These are phyloP conservation scores for Villa cingulata DNA, from an alignment of 2,888 invertebrate genomes.

Conservation along the genomic window DNA sequence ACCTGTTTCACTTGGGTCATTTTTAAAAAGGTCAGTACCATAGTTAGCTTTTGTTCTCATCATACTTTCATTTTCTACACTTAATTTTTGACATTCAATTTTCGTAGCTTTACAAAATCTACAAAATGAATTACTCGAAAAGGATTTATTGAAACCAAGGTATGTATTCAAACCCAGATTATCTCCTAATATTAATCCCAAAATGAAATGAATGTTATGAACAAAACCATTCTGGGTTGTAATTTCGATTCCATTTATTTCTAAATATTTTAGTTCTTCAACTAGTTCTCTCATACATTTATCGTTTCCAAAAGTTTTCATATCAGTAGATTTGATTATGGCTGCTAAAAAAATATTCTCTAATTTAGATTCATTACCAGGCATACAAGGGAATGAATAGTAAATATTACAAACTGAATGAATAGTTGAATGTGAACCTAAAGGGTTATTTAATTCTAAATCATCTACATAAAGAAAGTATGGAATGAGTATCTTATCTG, in stretches of 20 bases:
- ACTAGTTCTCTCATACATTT: conserved; percentile 3
- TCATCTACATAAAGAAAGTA: too few species aligned
- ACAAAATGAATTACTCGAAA: not conserved
- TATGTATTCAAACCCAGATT: not conserved
- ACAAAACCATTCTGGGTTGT: too few species aligned
- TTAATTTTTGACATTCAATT: not conserved
- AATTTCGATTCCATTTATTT: not conserved
- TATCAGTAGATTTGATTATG: not conserved
- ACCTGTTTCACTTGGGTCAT: conserved; percentile 3
- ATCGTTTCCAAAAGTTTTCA: conserved; percentile 4
- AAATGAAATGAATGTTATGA: not conserved
- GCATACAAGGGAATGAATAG: conserved; percentile 7
- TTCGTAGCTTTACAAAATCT: not conserved
- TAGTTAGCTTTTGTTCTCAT: not conserved
- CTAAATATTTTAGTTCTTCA: not conserved
- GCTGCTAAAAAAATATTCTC: conserved; percentile 5
- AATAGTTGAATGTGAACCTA: too few species aligned
- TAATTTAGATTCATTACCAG: conserved; percentile 4
- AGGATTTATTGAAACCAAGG: not conserved
- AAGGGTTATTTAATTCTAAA: too few species aligned
- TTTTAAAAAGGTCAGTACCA: not conserved
- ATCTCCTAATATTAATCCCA: not conserved
- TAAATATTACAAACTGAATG: conserved; percentile 5
- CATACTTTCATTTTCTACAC: not conserved
- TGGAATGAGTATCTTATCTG: too few species aligned